phyloP scores from a whole-genome alignment of 2,113 vertebrate genomes.

The Myotis davidii region DNA sequence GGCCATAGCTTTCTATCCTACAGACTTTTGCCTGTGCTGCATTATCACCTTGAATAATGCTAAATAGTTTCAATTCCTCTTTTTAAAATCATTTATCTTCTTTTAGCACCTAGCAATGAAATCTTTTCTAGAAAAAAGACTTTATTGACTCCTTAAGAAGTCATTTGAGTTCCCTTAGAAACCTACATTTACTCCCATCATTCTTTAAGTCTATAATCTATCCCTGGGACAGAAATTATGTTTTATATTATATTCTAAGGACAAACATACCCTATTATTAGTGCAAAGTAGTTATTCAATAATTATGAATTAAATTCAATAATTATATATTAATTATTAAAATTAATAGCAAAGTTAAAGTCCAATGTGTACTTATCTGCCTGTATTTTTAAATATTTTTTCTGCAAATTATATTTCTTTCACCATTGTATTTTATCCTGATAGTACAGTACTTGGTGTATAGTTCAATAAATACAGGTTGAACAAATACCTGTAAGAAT shows the following conservation, averaged over 20 bases:
- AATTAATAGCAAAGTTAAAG: not conserved
- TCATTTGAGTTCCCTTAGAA: not conserved
- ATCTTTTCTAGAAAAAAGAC: not conserved
- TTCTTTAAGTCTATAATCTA: not conserved
- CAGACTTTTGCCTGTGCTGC: not conserved
- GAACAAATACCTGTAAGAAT: not conserved
- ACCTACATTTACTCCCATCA: not conserved
- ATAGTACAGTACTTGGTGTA: not conserved
- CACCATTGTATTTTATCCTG: not conserved
- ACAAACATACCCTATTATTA: not conserved
- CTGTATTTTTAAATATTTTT: not conserved
- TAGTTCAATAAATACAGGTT: not conserved
- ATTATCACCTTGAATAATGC: not conserved
- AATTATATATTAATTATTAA: not conserved
- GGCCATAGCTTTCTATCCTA: not conserved
- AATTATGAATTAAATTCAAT: not conserved
- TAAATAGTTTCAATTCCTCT: not conserved
- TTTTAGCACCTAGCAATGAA: not conserved
- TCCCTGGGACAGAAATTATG: not conserved
- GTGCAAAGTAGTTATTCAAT: not conserved
- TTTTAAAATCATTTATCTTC: not conserved
- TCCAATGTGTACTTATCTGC: not conserved
- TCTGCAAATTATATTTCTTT: not conserved
- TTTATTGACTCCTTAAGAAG: not conserved
- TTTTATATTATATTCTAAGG: not conserved